Conservation (phyloP, 2,888 invertebrate species). For the Desoria tigrina region DNA sequence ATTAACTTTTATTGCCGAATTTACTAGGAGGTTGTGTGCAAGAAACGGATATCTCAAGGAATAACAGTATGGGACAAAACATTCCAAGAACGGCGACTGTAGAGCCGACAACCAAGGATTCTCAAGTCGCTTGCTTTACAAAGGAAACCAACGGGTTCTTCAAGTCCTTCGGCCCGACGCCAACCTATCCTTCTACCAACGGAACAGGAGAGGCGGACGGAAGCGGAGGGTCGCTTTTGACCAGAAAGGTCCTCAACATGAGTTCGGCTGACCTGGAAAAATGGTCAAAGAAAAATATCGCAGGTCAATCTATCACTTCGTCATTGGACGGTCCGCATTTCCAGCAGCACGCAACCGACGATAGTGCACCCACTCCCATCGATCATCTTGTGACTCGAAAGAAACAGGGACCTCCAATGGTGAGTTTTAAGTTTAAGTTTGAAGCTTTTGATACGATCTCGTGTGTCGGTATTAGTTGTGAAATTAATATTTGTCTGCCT, state of each 20-base stretch:
- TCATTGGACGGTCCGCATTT: background rate
- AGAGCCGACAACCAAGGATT: background rate
- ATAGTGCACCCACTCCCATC: conserved; percentile 36
- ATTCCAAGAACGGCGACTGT: conserved; percentile 1
- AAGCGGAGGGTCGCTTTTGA: background rate
- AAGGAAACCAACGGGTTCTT: background rate
- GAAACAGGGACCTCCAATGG: conserved; percentile 25
- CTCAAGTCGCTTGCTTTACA: background rate
- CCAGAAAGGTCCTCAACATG: conserved; percentile 16
- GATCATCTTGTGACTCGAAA: conserved; percentile 22
- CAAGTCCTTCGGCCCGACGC: conserved; percentile 13
- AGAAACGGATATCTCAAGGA: background rate
- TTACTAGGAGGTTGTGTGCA: background rate
- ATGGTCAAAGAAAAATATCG: conserved; percentile 16
- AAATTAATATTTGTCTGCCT: too few species aligned
- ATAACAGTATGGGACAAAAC: conserved; percentile 6
- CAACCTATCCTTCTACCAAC: background rate
- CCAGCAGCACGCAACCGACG: conserved; percentile 23
- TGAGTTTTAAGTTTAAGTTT: too few species aligned
- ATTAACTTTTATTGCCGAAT: too few species aligned
- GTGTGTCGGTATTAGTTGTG: too few species aligned
- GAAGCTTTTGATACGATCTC: too few species aligned
- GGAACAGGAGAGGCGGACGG: background rate
- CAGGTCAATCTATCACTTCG: background rate
- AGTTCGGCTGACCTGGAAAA: conserved; percentile 6